Evolutionary conservation across 2,888 invertebrate species (phyloP).

Genomic region (Gastracanthus pulcherrimus): DNA sequence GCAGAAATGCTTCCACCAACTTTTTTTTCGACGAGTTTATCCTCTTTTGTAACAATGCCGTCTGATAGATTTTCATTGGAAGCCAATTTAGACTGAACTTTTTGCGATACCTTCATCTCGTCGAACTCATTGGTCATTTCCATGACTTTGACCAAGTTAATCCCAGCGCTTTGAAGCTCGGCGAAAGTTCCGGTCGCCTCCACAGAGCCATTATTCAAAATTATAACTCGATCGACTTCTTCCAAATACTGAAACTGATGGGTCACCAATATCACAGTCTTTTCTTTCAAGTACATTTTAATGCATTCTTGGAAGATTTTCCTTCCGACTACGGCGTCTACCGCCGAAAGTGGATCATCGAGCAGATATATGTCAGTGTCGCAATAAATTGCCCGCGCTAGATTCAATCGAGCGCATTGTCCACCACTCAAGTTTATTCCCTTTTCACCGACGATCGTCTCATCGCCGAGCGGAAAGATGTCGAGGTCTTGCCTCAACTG

Average conservation of each 20-base stretch:
- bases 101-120: neutral
- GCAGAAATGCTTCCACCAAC: conserved; percentile 57
- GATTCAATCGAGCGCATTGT: conserved; percentile 89
- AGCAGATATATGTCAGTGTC: conserved; percentile 87
- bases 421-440: conserved; percentile 90
- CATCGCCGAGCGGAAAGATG: conserved; percentile 84
- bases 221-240: conserved; percentile 81
- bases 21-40: conserved; percentile 65
- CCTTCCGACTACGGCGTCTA: conserved; percentile 85
- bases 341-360: conserved; percentile 88
- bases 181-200: conserved; percentile 81
- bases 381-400: conserved; percentile 85
- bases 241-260: conserved; percentile 89
- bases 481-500: conserved; percentile 87
- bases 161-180: conserved; percentile 80
- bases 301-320: conserved; percentile 86
- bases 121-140: conserved; percentile 39
- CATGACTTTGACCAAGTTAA: conserved; percentile 82
- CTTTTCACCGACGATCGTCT: conserved; percentile 89
- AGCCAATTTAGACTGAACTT: neutral
- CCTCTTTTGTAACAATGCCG: conserved; percentile 66
- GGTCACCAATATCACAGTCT: conserved; percentile 88
- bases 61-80: neutral
- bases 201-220: conserved; percentile 79
- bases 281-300: conserved; percentile 80